phyloP scores from a whole-genome alignment of 2,797 vertebrate genomes.

The Leptodactylus fallax region DNA sequence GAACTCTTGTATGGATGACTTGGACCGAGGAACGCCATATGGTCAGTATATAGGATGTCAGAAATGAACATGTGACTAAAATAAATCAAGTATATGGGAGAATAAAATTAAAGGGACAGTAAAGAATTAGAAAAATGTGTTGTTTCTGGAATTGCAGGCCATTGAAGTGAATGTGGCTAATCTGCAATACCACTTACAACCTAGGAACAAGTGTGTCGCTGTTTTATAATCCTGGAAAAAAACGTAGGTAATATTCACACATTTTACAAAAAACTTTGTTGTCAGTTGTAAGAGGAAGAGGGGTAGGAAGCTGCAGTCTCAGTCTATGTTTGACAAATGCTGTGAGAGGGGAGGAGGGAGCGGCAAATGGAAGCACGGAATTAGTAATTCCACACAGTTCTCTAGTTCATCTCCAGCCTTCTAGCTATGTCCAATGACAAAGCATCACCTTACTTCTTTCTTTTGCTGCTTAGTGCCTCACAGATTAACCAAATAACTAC shows the following conservation, averaged over 20 bases:
- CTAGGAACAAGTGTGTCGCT: too few relatives aligned
- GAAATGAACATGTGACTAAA: neutral
- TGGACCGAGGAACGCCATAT: slow-evolving; percentile 59
- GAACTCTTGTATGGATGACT: slow-evolving; percentile 78
- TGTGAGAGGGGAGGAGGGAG: neutral
- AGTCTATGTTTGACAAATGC: neutral
- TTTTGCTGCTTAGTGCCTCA: too few relatives aligned
- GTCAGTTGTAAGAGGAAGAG: too few relatives aligned
- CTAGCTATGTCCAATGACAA: neutral
- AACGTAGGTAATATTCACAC: too few relatives aligned
- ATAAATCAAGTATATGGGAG: neutral
- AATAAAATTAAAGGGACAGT: neutral
- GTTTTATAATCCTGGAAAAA: too few relatives aligned
- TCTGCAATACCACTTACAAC: too few relatives aligned
- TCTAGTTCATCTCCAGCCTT: neutral
- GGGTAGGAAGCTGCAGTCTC: too few relatives aligned
- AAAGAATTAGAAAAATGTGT: neutral
- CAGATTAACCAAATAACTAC: too few relatives aligned
- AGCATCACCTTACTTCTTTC: too few relatives aligned
- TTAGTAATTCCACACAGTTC: neutral
- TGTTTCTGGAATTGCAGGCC: neutral
- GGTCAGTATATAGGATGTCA: slow-evolving; percentile 28
- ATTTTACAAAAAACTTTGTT: too few relatives aligned
- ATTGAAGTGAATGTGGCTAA: too few relatives aligned
- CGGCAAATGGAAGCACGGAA: neutral